Conservation (phyloP, 2,113 vertebrate genomes). For the human (Homo sapiens) region GRCh38 chr11:58930001-58930500, state of each 20-base stretch:
- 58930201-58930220: no score
- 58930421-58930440: background rate
- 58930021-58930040: no score
- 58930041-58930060: no score
- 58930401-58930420: background rate
- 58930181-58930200: no score
- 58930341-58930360: background rate
- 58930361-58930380: background rate
- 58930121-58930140: no score
- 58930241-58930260: background rate
- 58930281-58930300: background rate
- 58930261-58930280: background rate
- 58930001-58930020: no score
- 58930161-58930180: no score
- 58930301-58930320: background rate
- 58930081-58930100: no score
- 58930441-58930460: background rate
- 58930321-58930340: background rate
- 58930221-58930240: no score
- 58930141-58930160: no score
- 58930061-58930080: no score
- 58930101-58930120: no score
- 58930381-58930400: background rate
- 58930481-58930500: background rate
- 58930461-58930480: background rate